Base-by-base conservation (phyloP, 2,888 invertebrate genomes). In the Erebia epiphron region DNA sequence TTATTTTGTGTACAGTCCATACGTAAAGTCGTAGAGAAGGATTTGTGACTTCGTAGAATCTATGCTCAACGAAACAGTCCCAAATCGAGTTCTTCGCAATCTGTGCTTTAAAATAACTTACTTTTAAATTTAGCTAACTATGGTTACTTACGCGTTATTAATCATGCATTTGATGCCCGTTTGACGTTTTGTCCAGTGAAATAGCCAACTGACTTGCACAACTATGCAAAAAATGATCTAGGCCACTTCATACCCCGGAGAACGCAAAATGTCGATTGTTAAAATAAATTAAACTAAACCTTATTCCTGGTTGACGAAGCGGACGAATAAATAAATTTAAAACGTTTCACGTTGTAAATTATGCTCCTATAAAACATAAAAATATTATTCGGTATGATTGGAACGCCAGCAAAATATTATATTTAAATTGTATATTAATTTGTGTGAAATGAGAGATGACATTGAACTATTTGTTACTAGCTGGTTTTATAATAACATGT, bases 1-100 rank as follows among this genome's bases (percentile, higher is more conserved):
- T 46, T 21, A 9, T 71, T 67, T 43, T 62, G 65, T 67, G 62
- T 57, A 70, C 67, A 67, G 54, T 60, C n/a, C 13, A 11, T 35
- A 26, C 50, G 60, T 18, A 11, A 69, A 66, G 26, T 43, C 14
- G 49, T 49, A 58, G 26, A 10, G 7, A 50, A 18, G 49, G 21
- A 58, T 58, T 26, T 16, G 49, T 58, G 14, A n/a, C 11, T 26
- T 58, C 21, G 21, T 11, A 18, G 54, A 16, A 10, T 18, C 8
- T 3, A 54, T 16, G 4, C 18, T 0, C 43, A 11, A 43, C 10
- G 11, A 43, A 11, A 35, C 35, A 7, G 35, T 7, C 35, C 7
- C 35, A 35, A 35, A 35, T 35, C 35, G 7, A 35, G 35, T 35
- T 35, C 26, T 26, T 26, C 26, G 26, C 26, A 26, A 26, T 26